Evolutionary conservation across 1,140 invertebrate genomes (phyloP).

Genomic region (Tenebrio molitor): DNA sequence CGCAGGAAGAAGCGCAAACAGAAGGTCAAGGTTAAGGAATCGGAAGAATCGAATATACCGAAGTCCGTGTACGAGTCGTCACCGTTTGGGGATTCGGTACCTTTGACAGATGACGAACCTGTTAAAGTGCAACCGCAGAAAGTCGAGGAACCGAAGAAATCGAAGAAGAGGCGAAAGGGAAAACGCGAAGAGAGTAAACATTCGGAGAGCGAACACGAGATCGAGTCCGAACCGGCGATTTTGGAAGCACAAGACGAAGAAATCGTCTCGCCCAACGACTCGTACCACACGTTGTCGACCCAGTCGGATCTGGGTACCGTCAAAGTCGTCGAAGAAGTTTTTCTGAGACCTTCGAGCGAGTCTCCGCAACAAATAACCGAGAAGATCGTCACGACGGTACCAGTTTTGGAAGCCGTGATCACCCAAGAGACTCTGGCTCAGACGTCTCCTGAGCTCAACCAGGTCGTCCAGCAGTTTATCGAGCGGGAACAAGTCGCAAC

Average conservation of each 20-base stretch:
- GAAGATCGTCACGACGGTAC: conserved; percentile 72
- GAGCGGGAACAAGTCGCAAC: conserved; percentile 38
- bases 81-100: conserved; percentile 58
- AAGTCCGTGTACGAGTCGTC: conserved; percentile 65
- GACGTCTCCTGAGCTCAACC: conserved; percentile 64
- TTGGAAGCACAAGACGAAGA: conserved; percentile 62
- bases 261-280: conserved; percentile 67
- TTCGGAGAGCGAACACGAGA: conserved; percentile 57
- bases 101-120: conserved; percentile 63
- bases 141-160: conserved; percentile 65
- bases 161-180: conserved; percentile 56
- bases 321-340: conserved; percentile 76
- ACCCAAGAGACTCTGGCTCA: conserved; percentile 68
- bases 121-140: conserved; percentile 62
- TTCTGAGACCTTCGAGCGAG: conserved; percentile 67
- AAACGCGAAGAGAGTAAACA: conserved; percentile 48
- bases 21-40: conserved; percentile 66
- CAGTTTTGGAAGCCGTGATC: conserved; percentile 71
- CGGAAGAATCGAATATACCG: conserved; percentile 66
- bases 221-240: conserved; percentile 58
- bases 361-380: conserved; percentile 65
- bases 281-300: conserved; percentile 71
- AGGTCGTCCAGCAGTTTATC: conserved; percentile 14
- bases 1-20: conserved; percentile 72
- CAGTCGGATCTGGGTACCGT: conserved; percentile 71